Percentiles rank a stretch among this genome's conserved stretches.
phyloP scores from a whole-genome alignment of 2,797 vertebrate genomes.

The Pseudotriccus pelzelni region DNA sequence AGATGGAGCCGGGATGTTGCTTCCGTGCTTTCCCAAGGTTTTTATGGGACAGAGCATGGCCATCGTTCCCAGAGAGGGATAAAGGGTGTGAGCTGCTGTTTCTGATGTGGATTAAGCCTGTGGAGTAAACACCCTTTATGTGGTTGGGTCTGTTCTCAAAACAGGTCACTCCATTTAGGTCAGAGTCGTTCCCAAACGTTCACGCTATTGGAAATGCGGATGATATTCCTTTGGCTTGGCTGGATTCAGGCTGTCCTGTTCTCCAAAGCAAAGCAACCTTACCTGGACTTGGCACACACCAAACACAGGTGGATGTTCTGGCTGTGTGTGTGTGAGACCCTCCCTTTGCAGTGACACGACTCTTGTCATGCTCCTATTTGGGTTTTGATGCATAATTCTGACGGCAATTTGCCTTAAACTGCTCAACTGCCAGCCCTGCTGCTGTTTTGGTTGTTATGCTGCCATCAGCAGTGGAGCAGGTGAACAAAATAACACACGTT shows the following conservation, averaged over 20 bases:
- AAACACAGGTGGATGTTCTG: not conserved
- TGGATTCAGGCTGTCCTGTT: not conserved
- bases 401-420: not conserved
- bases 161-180: slow-evolving; percentile 20
- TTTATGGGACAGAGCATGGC: not conserved
- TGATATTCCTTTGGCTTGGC: not conserved
- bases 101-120: not conserved
- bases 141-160: not conserved
- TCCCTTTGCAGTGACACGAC: not conserved
- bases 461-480: not conserved
- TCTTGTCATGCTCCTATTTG: not conserved
- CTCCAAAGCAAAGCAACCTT: not conserved
- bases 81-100: not conserved
- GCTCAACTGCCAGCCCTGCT: not conserved
- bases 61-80: not conserved
- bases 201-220: not conserved
- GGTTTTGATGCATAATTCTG: not conserved
- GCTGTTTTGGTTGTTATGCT: not conserved
- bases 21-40: not conserved
- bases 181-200: not conserved
- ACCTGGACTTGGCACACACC: not conserved
- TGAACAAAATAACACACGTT: not conserved
- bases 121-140: not conserved
- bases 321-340: not conserved
- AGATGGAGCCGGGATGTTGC: not conserved